These are phyloP conservation scores for Epiblema foenella DNA, from an alignment of 2,888 invertebrate genomes.

Conservation along the genomic window DNA sequence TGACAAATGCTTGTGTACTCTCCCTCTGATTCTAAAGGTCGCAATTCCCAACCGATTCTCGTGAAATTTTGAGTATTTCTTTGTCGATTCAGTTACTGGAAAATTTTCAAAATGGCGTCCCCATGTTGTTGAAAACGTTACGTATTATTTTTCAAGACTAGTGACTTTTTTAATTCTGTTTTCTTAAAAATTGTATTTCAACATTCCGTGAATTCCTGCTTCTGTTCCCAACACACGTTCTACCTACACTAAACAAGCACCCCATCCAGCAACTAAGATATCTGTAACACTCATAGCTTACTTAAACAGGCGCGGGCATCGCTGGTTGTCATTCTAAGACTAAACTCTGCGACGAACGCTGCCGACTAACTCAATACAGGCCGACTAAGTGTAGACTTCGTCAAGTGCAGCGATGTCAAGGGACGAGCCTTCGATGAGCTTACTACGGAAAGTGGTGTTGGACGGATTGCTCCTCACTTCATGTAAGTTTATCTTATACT, in stretches of 20 bases:
- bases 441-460: constrained; percentile 66
- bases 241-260: background rate
- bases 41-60: too few species aligned
- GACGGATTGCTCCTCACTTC: constrained; percentile 66
- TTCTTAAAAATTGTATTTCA: background rate
- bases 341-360: background rate
- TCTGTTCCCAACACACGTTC: background rate
- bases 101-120: too few species aligned
- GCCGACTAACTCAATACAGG: constrained; percentile 1
- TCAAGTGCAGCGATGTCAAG: constrained; percentile 53
- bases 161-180: background rate
- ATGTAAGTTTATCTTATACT: constrained; percentile 60
- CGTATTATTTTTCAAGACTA: too few species aligned
- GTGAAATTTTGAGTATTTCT: too few species aligned
- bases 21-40: too few species aligned
- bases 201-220: background rate
- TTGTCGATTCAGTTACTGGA: too few species aligned
- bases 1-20: too few species aligned
- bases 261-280: constrained; percentile 23
- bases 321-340: constrained; percentile 8
- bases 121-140: too few species aligned
- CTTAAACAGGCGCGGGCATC: constrained; percentile 6
- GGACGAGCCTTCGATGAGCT: constrained; percentile 59
- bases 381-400: background rate
- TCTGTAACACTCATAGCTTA: constrained; percentile 27